Percentiles rank a stretch among this genome's conserved stretches.
phyloP scores from a whole-genome alignment of 2,888 invertebrate species.

The Macrosiphum euphorbiae region DNA sequence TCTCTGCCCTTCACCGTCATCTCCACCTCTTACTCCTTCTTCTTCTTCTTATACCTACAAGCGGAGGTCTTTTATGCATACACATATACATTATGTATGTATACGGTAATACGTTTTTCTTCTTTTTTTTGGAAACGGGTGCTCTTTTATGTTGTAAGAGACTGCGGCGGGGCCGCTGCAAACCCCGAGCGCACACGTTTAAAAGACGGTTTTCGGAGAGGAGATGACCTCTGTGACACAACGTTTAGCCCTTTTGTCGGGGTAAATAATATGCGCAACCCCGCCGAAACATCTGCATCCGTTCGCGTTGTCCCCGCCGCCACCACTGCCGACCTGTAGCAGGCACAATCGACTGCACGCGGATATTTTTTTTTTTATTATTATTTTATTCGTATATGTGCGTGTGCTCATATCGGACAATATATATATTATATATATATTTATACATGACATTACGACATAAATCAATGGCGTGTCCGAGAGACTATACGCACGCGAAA shows the following conservation, averaged over 20 bases:
- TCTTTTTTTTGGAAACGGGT: conserved; percentile 42
- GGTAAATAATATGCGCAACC: conserved; percentile 57
- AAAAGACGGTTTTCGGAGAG: conserved; percentile 44
- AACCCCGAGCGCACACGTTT: background rate
- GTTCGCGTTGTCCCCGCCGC: conserved; percentile 32
- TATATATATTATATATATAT: background rate
- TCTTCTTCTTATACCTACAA: conserved; percentile 3
- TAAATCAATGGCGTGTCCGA: conserved; percentile 58
- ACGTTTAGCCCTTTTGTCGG: conserved; percentile 65
- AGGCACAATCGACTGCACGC: conserved; percentile 35
- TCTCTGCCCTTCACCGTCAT: background rate
- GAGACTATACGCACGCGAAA: conserved; percentile 47
- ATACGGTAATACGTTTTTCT: conserved; percentile 29
- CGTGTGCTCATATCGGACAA: conserved; percentile 50
- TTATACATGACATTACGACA: conserved; percentile 38
- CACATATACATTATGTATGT: background rate
- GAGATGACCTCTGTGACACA: conserved; percentile 62
- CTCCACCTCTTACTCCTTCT: background rate
- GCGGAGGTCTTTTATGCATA: background rate
- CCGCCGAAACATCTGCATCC: conserved; percentile 57
- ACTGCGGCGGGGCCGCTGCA: background rate
- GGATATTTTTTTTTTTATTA: conserved; percentile 7
- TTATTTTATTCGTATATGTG: background rate
- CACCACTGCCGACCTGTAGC: background rate
- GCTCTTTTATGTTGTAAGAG: conserved; percentile 43